These are phyloP conservation scores for Agelastica alni DNA, from an alignment of 2,888 invertebrate species.

Conservation along the genomic window DNA sequence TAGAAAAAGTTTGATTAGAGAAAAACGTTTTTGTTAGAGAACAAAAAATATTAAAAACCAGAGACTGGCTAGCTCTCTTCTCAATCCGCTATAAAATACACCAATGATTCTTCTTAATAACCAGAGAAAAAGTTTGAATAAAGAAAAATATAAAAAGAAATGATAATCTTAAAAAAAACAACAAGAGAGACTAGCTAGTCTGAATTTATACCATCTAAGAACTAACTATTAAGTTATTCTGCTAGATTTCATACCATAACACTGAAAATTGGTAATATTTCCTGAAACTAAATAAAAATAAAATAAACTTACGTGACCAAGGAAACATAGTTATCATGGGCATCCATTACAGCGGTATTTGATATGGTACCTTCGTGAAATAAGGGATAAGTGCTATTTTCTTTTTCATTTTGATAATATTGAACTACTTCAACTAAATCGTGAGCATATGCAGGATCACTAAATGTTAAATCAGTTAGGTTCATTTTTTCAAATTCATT, in stretches of 20 bases:
- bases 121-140: too few relatives aligned
- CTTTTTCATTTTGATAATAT: slow-evolving; percentile 42
- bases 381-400: slow-evolving; percentile 41
- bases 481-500: slow-evolving; percentile 47
- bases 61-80: too few relatives aligned
- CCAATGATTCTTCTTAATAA: too few relatives aligned
- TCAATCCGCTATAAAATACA: too few relatives aligned
- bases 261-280: too few relatives aligned
- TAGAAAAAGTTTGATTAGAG: too few relatives aligned
- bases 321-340: slow-evolving; percentile 69
- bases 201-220: too few relatives aligned
- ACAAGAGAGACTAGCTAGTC: too few relatives aligned
- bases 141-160: background rate
- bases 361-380: slow-evolving; percentile 59
- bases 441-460: slow-evolving; percentile 44
- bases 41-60: too few relatives aligned
- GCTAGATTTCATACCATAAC: too few relatives aligned
- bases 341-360: slow-evolving; percentile 69
- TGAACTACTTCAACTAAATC: slow-evolving; percentile 48
- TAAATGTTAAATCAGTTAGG: slow-evolving; percentile 41
- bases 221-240: too few relatives aligned
- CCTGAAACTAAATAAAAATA: background rate
- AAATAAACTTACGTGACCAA: slow-evolving; percentile 64
- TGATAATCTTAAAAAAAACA: slow-evolving; percentile 7
- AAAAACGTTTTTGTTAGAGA: too few relatives aligned